These are phyloP conservation scores for Etheostoma nigrum DNA, from an alignment of 2,797 vertebrate species.

Conservation along the genomic window DNA sequence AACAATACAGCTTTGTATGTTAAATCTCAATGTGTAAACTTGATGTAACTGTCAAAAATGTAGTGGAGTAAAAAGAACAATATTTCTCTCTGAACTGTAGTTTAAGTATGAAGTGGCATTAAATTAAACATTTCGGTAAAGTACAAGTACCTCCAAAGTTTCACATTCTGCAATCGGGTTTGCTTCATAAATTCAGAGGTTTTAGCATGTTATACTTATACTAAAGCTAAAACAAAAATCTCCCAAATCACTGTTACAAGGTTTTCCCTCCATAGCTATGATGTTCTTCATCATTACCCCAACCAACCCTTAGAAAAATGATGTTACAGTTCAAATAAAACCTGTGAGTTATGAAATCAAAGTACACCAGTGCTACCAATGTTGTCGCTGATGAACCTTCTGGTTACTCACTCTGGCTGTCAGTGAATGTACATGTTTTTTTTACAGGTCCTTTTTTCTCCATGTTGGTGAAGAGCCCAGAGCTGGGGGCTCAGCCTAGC, in stretches of 20 bases:
- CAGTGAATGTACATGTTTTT: background rate
- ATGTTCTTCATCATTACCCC: background rate
- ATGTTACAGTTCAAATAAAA: conserved; percentile 3
- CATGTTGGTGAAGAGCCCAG: conserved; percentile 87
- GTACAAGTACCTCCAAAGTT: background rate
- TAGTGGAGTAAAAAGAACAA: background rate
- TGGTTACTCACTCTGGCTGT: background rate
- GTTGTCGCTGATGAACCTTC: background rate
- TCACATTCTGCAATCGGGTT: background rate
- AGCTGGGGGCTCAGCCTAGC: conserved; percentile 87
- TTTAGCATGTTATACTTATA: background rate
- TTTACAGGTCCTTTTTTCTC: conserved; percentile 88
- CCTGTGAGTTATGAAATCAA: background rate
- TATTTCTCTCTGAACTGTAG: background rate
- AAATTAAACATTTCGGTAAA: background rate
- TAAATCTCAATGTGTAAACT: background rate
- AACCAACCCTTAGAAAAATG: background rate
- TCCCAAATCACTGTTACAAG: too few relatives aligned
- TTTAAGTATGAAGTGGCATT: too few relatives aligned
- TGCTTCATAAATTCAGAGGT: background rate
- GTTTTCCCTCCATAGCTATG: too few relatives aligned
- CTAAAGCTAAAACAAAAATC: background rate
- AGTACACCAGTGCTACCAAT: background rate
- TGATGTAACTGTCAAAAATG: background rate
- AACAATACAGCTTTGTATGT: background rate